Evolutionary conservation across 2,888 invertebrate genomes (phyloP), one percentile per base, ranked within the genome.

Genomic region (Lacanobia wlatinum): DNA sequence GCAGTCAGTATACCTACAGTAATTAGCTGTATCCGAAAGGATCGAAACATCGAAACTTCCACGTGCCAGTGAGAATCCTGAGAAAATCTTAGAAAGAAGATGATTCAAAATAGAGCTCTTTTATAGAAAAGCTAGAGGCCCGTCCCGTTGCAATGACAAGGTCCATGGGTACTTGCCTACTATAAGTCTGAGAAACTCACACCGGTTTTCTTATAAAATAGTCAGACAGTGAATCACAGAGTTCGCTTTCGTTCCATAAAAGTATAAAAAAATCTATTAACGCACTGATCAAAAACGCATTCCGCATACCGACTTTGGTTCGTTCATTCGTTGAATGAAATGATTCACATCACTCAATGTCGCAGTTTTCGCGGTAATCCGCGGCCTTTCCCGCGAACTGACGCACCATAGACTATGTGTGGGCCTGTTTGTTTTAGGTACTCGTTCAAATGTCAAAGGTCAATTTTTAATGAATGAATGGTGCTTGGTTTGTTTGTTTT

Each of bases 371-470:
- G 87, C 84, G 85, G 88, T 87, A 91, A 83, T 73, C 76, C 56
- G 72, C 71, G 76, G 78, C 82, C 71, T 84, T 92, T 91, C 90
- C 85, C 88, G 91, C 89, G 84, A 90, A 83, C 79, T 86, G 84
- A 82, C 86, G 71, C 63, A 75, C 68, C 78, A 82, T 69, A 72
- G 66, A 62, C 69, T 65, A 59, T 66, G 79, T 73, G 83, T 70
- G 58, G 70, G 59, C 38, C 53, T 58, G 71, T 65, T 61, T 61
- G 61, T 64, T 72, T 69, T 71, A 28, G 28, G 28, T 28, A 18
- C 56, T 14, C 38, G 52, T 66, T 69, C 16, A 40, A 63, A 73
- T 46, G 23, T 58, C 48, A 50, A 77, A 73, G 65, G 48, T 77
- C 34, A 48, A n/a, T 46, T 48, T 64, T 55, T 61, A 14, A 78